phyloP scores from a whole-genome alignment of 2,888 invertebrate species.

The Agriopis aurantiaria region DNA sequence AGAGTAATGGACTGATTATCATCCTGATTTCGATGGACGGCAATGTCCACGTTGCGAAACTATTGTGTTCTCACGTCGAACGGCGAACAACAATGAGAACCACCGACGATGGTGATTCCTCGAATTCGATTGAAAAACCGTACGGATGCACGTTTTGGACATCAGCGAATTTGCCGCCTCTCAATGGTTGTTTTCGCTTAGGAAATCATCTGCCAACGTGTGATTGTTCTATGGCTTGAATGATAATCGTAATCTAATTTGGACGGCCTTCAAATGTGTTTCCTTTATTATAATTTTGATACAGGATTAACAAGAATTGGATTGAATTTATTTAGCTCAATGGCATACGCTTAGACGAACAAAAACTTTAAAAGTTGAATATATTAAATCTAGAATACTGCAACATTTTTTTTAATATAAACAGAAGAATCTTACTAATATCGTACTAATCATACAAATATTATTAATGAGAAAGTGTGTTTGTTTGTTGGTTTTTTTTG shows the following conservation, averaged over 20 bases:
- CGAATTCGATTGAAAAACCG: conserved; percentile 83
- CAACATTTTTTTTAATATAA: no score
- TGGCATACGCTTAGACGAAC: not conserved
- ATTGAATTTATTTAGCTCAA: not conserved
- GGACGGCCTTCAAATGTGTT: conserved; percentile 13
- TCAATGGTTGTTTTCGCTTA: conserved; percentile 70
- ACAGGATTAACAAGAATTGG: conserved; percentile 48
- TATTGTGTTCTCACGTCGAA: conserved; percentile 84
- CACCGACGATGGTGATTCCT: conserved; percentile 82
- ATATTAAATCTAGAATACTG: no score
- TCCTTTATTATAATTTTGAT: conserved; percentile 28
- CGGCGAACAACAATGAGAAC: conserved; percentile 81
- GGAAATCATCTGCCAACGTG: conserved; percentile 57
- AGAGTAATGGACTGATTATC: conserved; percentile 56
- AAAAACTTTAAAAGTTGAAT: not conserved
- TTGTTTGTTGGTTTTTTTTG: no score
- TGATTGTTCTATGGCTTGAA: conserved; percentile 34
- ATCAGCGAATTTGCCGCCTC: conserved; percentile 76
- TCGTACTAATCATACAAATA: no score
- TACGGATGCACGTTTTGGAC: conserved; percentile 85
- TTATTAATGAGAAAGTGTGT: no score
- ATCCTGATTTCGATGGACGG: conserved; percentile 65
- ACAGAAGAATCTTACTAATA: no score
- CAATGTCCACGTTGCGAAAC: conserved; percentile 73
- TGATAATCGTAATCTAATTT: conserved; percentile 34